Evolutionary conservation across 2,888 invertebrate species (phyloP).

Genomic region (Arrhopalites spinosus): DNA sequence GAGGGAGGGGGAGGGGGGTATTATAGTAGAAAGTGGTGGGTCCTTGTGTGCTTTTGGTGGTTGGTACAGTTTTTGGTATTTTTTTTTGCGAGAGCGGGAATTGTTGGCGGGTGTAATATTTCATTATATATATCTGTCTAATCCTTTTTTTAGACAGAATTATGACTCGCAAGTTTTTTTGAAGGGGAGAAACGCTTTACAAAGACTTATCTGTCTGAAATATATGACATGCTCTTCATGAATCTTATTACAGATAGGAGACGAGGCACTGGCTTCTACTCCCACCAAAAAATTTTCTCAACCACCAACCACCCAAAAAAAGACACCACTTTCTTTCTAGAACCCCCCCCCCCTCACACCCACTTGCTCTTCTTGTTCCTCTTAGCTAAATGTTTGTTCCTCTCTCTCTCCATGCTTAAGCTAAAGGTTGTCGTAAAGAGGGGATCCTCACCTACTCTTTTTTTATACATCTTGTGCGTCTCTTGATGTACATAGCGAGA

Average conservation of each 20-base stretch:
- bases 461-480: too few species aligned
- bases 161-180: constrained; percentile 56
- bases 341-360: too few species aligned
- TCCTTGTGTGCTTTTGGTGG: too few species aligned
- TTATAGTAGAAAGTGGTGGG: not conserved
- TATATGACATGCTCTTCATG: constrained; percentile 81
- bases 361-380: not conserved
- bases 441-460: constrained; percentile 12
- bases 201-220: constrained; percentile 65
- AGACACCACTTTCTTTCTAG: constrained; percentile 14
- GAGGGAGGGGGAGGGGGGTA: constrained; percentile 14
- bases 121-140: constrained; percentile 55
- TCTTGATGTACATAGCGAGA: too few species aligned
- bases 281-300: too few species aligned
- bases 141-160: constrained; percentile 55
- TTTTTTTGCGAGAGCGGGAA: constrained; percentile 17
- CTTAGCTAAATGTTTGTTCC: too few species aligned
- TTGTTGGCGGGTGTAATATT: constrained; percentile 46
- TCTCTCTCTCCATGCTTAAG: too few species aligned
- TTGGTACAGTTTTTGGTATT: not conserved
- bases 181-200: constrained; percentile 56
- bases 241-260: constrained; percentile 68
- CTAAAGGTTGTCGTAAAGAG: not conserved
- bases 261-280: not conserved
- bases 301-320: constrained; percentile 32